Base-by-base conservation (phyloP, 2,888 invertebrate genomes). In the Nemurella pictetii region DNA sequence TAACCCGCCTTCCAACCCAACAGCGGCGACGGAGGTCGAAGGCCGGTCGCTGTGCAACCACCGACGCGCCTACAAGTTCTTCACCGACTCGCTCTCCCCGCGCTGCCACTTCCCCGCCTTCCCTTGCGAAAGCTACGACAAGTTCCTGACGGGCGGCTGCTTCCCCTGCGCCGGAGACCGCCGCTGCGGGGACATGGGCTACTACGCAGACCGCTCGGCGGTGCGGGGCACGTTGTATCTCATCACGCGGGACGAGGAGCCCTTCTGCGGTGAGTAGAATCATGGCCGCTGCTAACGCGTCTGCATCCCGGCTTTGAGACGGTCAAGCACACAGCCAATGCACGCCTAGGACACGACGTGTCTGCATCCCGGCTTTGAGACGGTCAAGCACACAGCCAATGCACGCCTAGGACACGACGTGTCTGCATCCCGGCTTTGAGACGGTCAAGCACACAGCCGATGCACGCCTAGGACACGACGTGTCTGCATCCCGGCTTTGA, bases 1-100 rank as follows among this genome's bases (percentile, higher is more conserved):
- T n/a, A n/a, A n/a, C n/a, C n/a, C n/a, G n/a, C n/a, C n/a, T n/a
- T n/a, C n/a, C n/a, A n/a, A n/a, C n/a, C n/a, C n/a, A n/a, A 20
- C 55, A 55, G 55, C 91, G 85, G 94, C 96, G 27, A 95, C 96
- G 88, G 94, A 96, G 89, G 91, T 94, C 28, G 97, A 97, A 89
- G 97, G 97, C 3, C 93, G 97, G 78, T 97, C 96, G 73, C 91
- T 98, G 86, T 98, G 98, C 91, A 98, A 98, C 90, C 98, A 98
- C 90, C 92, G 98, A 0, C 92, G 98, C 73, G 98, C 98, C 0
- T 97, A 98, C 91, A 96, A 97, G 89, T 96, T 98, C 90, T 98
- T 98, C 91, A 97, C 97, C 0, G 98, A 98, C 90, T 97, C 97
- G 0, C 96, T 98, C 32, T 96, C 96, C 27, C 96, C 97, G 0